A percentile compares a stretch with the other conserved stretches of the same genome.
These are phyloP conservation scores for Ondatra zibethicus DNA, from an alignment of 2,113 vertebrate species.

Conservation along the genomic window DNA sequence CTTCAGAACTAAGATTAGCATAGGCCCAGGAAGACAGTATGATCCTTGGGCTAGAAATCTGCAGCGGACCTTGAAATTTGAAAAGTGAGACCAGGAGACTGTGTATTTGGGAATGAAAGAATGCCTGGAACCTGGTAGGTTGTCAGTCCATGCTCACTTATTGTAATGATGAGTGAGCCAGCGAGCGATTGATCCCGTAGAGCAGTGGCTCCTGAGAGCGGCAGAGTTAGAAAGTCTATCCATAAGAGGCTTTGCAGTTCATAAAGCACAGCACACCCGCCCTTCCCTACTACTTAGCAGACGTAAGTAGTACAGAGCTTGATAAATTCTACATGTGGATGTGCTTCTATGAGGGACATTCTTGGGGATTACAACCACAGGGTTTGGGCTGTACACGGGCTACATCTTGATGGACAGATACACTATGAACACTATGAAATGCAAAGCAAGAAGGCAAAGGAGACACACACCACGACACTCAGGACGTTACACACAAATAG, in stretches of 20 bases:
- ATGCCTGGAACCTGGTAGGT: neutral
- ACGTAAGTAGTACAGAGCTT: neutral
- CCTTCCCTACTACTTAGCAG: neutral
- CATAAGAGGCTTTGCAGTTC: neutral
- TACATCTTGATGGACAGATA: neutral
- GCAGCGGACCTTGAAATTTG: neutral
- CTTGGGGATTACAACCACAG: neutral
- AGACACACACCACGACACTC: neutral
- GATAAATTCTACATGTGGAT: neutral
- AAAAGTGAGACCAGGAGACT: neutral
- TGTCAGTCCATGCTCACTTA: neutral
- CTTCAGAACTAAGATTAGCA: constrained; percentile 16
- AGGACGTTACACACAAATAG: neutral
- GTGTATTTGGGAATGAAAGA: no score
- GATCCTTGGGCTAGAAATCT: neutral
- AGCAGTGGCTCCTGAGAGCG: neutral
- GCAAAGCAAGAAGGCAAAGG: neutral
- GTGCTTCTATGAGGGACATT: neutral
- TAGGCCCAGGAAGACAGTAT: neutral
- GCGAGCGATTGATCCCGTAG: neutral
- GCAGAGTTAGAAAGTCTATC: neutral
- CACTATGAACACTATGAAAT: no score
- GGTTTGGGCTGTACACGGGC: neutral
- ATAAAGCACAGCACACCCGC: neutral
- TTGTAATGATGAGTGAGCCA: neutral